A percentile compares a stretch with the other conserved stretches of the same genome.
Evolutionary conservation across 2,888 invertebrate species (phyloP).

Genomic region (Temnothorax rugatulus): DNA sequence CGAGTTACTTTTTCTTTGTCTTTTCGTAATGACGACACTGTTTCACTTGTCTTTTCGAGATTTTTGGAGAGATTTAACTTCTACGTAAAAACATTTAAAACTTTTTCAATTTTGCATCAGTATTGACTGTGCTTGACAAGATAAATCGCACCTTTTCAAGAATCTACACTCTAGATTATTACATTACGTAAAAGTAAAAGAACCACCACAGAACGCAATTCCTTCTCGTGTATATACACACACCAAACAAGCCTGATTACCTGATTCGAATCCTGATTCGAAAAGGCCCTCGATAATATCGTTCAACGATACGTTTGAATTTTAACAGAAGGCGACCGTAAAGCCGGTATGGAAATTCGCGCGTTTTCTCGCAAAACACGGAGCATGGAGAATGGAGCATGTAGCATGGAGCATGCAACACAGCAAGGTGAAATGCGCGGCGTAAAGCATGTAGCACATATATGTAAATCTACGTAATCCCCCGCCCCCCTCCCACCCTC

Average conservation of each 20-base stretch:
- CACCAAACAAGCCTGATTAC: not conserved
- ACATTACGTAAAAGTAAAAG: conserved; percentile 20
- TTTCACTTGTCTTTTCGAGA: not conserved
- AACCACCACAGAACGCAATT: not conserved
- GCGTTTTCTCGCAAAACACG: conserved; percentile 65
- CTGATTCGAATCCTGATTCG: not conserved
- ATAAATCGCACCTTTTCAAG: not conserved
- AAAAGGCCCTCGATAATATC: conserved; percentile 1
- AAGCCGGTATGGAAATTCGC: conserved; percentile 66
- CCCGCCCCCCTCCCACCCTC: not conserved
- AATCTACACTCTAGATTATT: not conserved
- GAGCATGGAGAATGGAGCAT: conserved; percentile 71
- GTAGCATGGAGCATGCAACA: conserved; percentile 66
- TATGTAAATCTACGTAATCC: conserved; percentile 49
- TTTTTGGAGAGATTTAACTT: not conserved
- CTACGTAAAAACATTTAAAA: not conserved
- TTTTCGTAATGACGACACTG: not conserved
- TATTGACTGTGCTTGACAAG: not conserved
- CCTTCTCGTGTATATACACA: not conserved
- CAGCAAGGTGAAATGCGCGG: conserved; percentile 49
- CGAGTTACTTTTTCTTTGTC: not conserved
- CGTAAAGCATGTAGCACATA: conserved; percentile 58
- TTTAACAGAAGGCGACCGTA: conserved; percentile 24
- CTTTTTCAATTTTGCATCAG: not conserved
- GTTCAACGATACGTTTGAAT: conserved; percentile 31